Evolutionary conservation across 2,113 vertebrate genomes (phyloP), one percentile per base, ranked within the genome.

Genomic region (Chaetodon auriga): DNA sequence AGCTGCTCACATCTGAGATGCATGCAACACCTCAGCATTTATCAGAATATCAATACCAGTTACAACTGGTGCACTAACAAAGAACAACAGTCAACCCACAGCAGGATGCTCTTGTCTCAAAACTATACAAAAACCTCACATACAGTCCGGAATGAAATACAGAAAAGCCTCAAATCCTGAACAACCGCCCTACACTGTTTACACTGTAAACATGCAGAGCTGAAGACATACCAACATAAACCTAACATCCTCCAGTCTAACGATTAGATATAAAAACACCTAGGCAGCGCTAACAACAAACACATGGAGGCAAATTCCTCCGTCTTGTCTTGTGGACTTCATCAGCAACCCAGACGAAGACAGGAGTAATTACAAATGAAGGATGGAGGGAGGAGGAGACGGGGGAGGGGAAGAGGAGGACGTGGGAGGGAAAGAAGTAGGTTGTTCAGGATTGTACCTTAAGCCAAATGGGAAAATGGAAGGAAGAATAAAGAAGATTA

Each of bases 201-300:
- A 54, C 6, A 0, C 41, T 68, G 78, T 90, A 91, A 94, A 93
- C 90, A 91, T 74, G 48, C 12, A 3, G 19, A 65, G 35, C 80
- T 85, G 87, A 93, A 91, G 92, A 86, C 87, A 87, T 73, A 83
- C 64, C 68, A 88, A 80, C 36, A 38, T 82, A 82, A 94, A 89
- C 55, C 55, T 23, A 68, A 78, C 60, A 71, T 68, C 62, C 55
- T 61, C 4, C 15, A 78, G 64, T 83, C 55, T 76, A 78, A 92
- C 76, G 41, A 77, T 89, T 79, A 83, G 7, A 82, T 62, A 72
- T 74, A 87, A 84, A 87, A 81, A 81, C 78, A 84, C 54, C 82
- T 74, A 74, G 75, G 61, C 76, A 73, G 87, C 43, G 15, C 74
- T 94, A 93, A 94, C 80, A 89, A 81, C 85, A 92, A 95, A 93